A percentile compares a stretch with the other conserved stretches of the same genome.
Evolutionary conservation across 2,888 invertebrate genomes (phyloP).

Genomic region (Eubasilissa splendida): DNA sequence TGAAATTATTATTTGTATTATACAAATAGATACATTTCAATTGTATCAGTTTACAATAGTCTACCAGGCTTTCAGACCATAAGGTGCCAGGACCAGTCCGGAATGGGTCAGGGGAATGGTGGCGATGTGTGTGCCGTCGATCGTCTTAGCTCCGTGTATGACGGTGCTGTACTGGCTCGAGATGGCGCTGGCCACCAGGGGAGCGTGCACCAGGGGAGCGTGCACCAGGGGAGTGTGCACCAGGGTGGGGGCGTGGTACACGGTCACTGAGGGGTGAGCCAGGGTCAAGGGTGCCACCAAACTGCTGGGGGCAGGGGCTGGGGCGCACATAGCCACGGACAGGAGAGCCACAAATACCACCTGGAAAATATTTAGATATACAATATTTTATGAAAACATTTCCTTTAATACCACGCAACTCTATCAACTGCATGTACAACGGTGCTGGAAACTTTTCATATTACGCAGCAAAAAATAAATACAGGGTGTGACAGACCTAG

Average conservation of each 20-base stretch:
- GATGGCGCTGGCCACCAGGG: slow-evolving; percentile 53
- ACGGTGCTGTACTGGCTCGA: slow-evolving; percentile 59
- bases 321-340: slow-evolving; percentile 65
- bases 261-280: slow-evolving; percentile 53
- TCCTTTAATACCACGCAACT: background rate
- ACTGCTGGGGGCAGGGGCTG: slow-evolving; percentile 55
- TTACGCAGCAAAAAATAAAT: no score
- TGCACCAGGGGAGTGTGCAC: slow-evolving; percentile 49
- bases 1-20: no score
- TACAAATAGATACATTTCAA: no score
- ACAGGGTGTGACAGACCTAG: no score
- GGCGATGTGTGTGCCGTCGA: slow-evolving; percentile 41
- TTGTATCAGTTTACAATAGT: background rate
- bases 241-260: slow-evolving; percentile 50
- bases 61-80: slow-evolving; percentile 45
- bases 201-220: slow-evolving; percentile 51
- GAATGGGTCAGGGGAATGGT: slow-evolving; percentile 36
- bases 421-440: no score
- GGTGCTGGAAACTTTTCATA: no score
- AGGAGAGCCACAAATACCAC: slow-evolving; percentile 69
- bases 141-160: slow-evolving; percentile 52
- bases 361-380: slow-evolving; percentile 58
- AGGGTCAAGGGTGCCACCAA: slow-evolving; percentile 53
- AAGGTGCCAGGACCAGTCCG: slow-evolving; percentile 41
- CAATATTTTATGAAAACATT: background rate